Evolutionary conservation across 2,888 invertebrate species (phyloP).

Genomic region (Apotomis capreana): DNA sequence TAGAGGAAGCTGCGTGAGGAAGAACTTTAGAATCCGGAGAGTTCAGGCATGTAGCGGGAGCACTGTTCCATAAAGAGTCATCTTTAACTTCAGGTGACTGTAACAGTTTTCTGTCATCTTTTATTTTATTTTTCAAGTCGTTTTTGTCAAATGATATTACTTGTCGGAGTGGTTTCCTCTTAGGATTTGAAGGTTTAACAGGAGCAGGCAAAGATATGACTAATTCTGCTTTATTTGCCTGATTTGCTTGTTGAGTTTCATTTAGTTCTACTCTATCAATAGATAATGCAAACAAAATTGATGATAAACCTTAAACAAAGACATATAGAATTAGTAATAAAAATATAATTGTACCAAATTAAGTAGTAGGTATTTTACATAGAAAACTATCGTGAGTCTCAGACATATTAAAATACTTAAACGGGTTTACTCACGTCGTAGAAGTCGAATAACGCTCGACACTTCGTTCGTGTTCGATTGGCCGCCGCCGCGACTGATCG

Average conservation of each 20-base stretch:
- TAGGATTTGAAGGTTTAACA: constrained; percentile 76
- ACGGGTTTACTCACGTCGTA: too few species aligned
- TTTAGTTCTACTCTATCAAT: constrained; percentile 94
- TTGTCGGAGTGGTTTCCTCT: constrained; percentile 75
- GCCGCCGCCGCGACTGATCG: too few species aligned
- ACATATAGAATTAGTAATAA: constrained; percentile 6
- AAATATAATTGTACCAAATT: background rate
- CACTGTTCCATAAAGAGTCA: constrained; percentile 78
- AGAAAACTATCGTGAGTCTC: too few species aligned
- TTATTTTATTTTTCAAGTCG: constrained; percentile 58
- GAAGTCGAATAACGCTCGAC: too few species aligned
- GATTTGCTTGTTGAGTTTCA: constrained; percentile 79
- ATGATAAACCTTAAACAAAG: constrained; percentile 87
- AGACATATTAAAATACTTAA: too few species aligned
- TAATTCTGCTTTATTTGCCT: constrained; percentile 83
- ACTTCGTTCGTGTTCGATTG: too few species aligned
- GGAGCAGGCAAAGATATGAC: constrained; percentile 88
- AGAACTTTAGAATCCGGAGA: constrained; percentile 79
- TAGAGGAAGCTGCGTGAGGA: constrained; percentile 64
- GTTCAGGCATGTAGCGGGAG: constrained; percentile 85
- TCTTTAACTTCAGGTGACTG: constrained; percentile 52
- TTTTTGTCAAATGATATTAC: constrained; percentile 80
- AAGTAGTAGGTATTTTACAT: background rate
- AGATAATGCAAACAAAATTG: constrained; percentile 95
- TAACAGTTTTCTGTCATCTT: constrained; percentile 52